phyloP scores from a whole-genome alignment of 2,888 invertebrate species.

The Clostera curtula region DNA sequence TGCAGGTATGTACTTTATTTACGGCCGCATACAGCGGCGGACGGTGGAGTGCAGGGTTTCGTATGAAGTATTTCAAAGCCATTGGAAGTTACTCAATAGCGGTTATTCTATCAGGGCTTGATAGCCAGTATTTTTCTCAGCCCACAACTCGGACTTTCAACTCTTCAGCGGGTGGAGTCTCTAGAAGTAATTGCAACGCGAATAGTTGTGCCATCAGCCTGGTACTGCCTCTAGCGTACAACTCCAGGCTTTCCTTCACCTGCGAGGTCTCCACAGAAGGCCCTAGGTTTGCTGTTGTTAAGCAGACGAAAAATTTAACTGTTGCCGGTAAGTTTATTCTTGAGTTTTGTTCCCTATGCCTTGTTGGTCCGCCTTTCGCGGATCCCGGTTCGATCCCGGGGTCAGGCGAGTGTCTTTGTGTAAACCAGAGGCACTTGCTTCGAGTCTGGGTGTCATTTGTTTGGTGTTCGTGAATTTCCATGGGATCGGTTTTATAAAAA shows the following conservation, averaged over 20 bases:
- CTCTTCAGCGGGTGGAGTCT: slow-evolving; percentile 43
- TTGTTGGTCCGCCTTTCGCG: too few species aligned
- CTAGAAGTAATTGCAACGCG: slow-evolving; percentile 42
- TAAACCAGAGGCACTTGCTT: too few species aligned
- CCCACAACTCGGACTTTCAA: slow-evolving; percentile 59
- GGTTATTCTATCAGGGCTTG: background rate
- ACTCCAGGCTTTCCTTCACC: slow-evolving; percentile 51
- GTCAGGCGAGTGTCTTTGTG: too few species aligned
- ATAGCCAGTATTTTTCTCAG: slow-evolving; percentile 23
- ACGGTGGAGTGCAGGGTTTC: too few species aligned
- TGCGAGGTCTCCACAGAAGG: slow-evolving; percentile 66
- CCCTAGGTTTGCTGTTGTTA: slow-evolving; percentile 61
- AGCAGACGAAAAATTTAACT: slow-evolving; percentile 59
- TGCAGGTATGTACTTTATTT: too few species aligned
- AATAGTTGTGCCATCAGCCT: slow-evolving; percentile 55
- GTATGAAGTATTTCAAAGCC: too few species aligned
- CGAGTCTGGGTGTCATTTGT: too few species aligned
- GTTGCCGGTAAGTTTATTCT: slow-evolving; percentile 51
- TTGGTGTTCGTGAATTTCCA: too few species aligned
- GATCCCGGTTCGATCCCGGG: too few species aligned
- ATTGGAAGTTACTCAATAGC: too few species aligned
- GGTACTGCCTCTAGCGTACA: slow-evolving; percentile 45
- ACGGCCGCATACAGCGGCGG: too few species aligned
- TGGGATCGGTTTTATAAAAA: too few species aligned
- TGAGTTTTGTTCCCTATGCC: background rate